A percentile compares a stretch with the other conserved stretches of the same genome.
Evolutionary conservation across 1,140 invertebrate genomes (phyloP).

Genomic region (Drosophila asahinai): DNA sequence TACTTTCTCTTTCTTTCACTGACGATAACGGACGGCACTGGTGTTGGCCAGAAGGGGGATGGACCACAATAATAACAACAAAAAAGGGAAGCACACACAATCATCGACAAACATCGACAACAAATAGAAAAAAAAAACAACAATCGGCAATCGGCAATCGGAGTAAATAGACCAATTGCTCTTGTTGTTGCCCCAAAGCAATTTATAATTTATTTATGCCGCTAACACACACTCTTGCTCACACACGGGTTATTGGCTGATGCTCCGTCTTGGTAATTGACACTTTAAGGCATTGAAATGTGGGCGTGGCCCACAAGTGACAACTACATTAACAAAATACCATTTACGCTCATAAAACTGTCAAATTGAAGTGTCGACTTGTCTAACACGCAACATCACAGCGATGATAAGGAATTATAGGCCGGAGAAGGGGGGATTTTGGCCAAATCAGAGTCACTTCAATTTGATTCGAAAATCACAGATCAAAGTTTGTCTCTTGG

Average conservation of each 20-base stretch:
- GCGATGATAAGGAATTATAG: conserved; percentile 4
- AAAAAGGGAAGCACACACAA: conserved; percentile 74
- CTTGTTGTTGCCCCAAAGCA: conserved; percentile 60
- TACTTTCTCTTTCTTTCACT: conserved; percentile 84
- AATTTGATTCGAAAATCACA: conserved; percentile 11
- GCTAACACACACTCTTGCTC: conserved; percentile 25
- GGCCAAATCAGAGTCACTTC: conserved; percentile 46
- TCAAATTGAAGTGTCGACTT: conserved; percentile 73
- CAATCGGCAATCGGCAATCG: conserved; percentile 41
- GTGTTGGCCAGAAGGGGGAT: conserved; percentile 6
- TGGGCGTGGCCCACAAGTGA: conserved; percentile 53
- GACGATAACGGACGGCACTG: conserved; percentile 59
- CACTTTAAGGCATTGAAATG: conserved; percentile 74
- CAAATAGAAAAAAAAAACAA: conserved; percentile 51
- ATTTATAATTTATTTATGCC: conserved; percentile 76
- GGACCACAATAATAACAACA: conserved; percentile 28
- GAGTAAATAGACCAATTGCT: conserved; percentile 76
- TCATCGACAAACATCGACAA: conserved; percentile 60
- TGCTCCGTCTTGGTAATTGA: conserved; percentile 66
- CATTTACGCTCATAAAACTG: conserved; percentile 78
- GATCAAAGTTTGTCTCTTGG: not conserved
- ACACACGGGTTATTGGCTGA: conserved; percentile 35
- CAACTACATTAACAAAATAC: conserved; percentile 68
- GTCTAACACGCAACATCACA: conserved; percentile 41
- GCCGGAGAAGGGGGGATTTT: not conserved